These are phyloP conservation scores for Synanthedon myopaeformis DNA, from an alignment of 2,888 invertebrate genomes.

Conservation along the genomic window DNA sequence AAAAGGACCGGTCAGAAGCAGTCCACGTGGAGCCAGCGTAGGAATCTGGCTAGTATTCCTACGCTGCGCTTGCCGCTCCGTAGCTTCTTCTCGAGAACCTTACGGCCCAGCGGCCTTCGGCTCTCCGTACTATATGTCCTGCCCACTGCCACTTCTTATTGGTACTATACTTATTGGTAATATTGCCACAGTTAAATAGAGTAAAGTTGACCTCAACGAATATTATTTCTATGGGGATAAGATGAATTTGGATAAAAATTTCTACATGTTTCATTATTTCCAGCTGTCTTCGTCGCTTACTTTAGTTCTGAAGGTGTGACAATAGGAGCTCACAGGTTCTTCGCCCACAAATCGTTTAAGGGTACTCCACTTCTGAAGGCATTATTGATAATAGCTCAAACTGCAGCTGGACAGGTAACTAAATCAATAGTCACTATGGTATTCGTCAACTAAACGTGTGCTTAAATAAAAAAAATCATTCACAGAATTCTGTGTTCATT, in stretches of 20 bases:
- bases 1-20: too few species aligned
- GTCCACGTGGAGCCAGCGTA: too few species aligned
- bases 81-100: too few species aligned
- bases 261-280: constrained; percentile 8
- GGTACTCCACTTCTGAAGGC: constrained; percentile 73
- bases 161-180: not conserved
- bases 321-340: constrained; percentile 84
- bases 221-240: not conserved
- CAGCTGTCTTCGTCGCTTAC: constrained; percentile 23
- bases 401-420: constrained; percentile 80
- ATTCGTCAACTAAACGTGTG: not conserved
- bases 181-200: not conserved
- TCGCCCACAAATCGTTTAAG: constrained; percentile 83
- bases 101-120: too few species aligned
- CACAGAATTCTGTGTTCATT: constrained; percentile 73
- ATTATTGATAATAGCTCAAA: constrained; percentile 74
- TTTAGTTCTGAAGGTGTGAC: constrained; percentile 74
- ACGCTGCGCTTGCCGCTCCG: too few species aligned
- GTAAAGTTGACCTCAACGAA: not conserved
- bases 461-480: not conserved
- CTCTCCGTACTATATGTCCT: too few species aligned
- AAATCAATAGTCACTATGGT: not conserved
- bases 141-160: not conserved
- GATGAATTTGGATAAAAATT: not conserved
- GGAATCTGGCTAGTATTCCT: too few species aligned